These are phyloP conservation scores for Erebia palarica DNA, from an alignment of 2,888 invertebrate genomes.

Conservation along the genomic window DNA sequence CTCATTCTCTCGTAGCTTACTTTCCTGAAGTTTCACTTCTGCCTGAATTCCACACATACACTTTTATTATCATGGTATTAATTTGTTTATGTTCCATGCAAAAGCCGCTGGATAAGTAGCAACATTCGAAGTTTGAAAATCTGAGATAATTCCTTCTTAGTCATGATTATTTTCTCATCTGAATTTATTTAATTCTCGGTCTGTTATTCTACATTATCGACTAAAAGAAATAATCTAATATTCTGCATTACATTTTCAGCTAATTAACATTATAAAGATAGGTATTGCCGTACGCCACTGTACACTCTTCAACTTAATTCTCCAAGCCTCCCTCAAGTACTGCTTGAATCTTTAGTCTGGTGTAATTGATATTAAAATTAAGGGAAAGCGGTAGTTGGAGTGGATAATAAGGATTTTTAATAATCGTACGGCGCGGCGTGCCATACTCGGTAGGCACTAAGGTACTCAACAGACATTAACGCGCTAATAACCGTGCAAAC, in stretches of 20 bases:
- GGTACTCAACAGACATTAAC: conserved; percentile 16
- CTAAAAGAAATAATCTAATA: neutral
- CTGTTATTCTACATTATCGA: neutral
- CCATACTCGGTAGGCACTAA: neutral
- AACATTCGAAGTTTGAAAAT: too few relatives aligned
- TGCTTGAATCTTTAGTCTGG: conserved; percentile 36
- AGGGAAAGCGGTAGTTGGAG: conserved; percentile 26
- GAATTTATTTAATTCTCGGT: too few relatives aligned
- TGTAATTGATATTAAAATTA: conserved; percentile 27
- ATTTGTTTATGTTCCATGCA: too few relatives aligned
- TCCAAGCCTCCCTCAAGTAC: conserved; percentile 31
- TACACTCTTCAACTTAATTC: conserved; percentile 34
- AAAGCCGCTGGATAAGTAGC: too few relatives aligned
- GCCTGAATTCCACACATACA: too few relatives aligned
- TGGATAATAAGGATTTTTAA: conserved; percentile 27
- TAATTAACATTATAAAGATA: conserved; percentile 1
- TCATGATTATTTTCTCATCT: too few relatives aligned
- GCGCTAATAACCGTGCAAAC: conserved; percentile 18
- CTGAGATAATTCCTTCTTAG: too few relatives aligned
- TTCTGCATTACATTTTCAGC: neutral
- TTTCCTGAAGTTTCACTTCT: too few relatives aligned
- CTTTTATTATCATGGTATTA: too few relatives aligned
- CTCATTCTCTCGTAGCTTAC: too few relatives aligned
- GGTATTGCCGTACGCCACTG: neutral
- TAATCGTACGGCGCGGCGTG: conserved; percentile 17